phyloP scores from a whole-genome alignment of 2,888 invertebrate species.

The Salticus scenicus region DNA sequence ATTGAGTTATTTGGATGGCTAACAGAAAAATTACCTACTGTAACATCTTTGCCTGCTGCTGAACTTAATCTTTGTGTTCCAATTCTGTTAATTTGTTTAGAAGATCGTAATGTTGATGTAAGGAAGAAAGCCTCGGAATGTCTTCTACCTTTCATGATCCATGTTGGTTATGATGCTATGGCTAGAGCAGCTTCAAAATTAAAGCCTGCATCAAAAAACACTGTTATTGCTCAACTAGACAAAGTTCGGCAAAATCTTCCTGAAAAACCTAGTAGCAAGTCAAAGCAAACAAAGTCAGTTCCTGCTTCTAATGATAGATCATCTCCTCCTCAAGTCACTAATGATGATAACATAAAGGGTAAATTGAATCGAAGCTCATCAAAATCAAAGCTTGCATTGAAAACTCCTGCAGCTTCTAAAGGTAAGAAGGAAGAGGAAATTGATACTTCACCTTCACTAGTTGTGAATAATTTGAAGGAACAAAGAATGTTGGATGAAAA shows the following conservation, averaged over 20 bases:
- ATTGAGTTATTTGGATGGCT: constrained; percentile 91
- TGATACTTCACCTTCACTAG: constrained; percentile 87
- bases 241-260: constrained; percentile 90
- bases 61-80: constrained; percentile 87
- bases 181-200: constrained; percentile 85
- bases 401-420: constrained; percentile 32
- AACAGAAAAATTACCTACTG: constrained; percentile 84
- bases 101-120: constrained; percentile 93
- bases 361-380: constrained; percentile 61
- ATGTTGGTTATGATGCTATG: constrained; percentile 89
- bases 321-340: constrained; percentile 48
- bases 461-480: constrained; percentile 90
- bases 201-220: constrained; percentile 79
- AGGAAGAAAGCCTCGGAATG: constrained; percentile 92
- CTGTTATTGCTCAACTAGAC: constrained; percentile 86
- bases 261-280: constrained; percentile 80
- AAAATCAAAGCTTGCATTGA: constrained; percentile 63
- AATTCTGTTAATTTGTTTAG: constrained; percentile 86
- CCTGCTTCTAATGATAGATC: constrained; percentile 26
- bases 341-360: constrained; percentile 51
- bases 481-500: constrained; percentile 96
- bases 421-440: constrained; percentile 89
- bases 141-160: constrained; percentile 93
- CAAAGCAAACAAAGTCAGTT: constrained; percentile 74
- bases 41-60: constrained; percentile 83